Percentiles rank a stretch among this genome's conserved stretches.
These are phyloP conservation scores for Luidia sarsii DNA, from an alignment of 53 echinoderm and acorn worm genomes.

Conservation along the genomic window DNA sequence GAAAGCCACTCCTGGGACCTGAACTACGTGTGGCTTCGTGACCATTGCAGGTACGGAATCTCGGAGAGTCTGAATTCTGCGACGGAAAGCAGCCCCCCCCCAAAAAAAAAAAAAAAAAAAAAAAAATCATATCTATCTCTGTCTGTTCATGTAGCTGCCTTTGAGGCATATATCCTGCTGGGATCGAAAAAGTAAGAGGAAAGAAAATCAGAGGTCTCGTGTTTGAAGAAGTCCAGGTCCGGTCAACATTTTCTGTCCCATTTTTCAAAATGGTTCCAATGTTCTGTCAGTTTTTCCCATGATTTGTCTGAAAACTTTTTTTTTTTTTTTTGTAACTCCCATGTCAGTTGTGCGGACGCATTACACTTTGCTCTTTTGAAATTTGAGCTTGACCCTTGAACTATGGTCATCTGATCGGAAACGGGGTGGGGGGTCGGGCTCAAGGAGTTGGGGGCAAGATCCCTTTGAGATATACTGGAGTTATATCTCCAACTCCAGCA, in stretches of 20 bases:
- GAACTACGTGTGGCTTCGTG: slow-evolving; percentile 78
- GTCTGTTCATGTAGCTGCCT: not conserved
- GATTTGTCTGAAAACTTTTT: not conserved
- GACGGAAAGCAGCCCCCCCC: no score
- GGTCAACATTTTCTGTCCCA: not conserved
- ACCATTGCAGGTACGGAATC: slow-evolving; percentile 87
- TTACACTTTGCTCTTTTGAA: no score
- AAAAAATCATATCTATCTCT: not conserved
- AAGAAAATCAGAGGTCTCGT: not conserved
- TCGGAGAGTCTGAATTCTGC: no score
- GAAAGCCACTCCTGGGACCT: slow-evolving; percentile 21
- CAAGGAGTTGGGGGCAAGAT: no score
- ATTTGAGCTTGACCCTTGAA: no score
- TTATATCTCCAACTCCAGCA: no score
- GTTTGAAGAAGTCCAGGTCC: not conserved
- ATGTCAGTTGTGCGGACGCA: no score
- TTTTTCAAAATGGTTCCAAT: not conserved
- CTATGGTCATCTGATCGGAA: no score
- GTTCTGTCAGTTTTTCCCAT: not conserved
- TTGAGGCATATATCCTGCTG: not conserved
- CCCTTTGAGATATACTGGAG: no score
- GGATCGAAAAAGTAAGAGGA: not conserved
- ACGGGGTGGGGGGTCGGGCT: no score
- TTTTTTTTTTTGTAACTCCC: no score
- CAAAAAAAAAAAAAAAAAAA: not conserved